Evolutionary conservation across 2,888 invertebrate genomes (phyloP).

Genomic region (Bimastos eiseni): DNA sequence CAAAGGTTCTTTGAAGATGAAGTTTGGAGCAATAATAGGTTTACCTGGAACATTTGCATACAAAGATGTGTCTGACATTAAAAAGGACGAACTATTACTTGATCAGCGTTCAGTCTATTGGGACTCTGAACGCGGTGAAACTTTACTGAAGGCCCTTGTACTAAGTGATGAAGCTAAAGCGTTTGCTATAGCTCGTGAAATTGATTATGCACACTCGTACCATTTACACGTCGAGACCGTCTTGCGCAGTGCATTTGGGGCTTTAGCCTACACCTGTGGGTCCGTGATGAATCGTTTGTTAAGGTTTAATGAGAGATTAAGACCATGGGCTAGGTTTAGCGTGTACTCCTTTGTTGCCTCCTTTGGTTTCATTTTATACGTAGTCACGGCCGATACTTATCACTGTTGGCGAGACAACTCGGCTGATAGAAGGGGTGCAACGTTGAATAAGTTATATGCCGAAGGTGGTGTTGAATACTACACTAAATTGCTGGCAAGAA

Average conservation of each 20-base stretch:
- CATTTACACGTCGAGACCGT: constrained; percentile 68
- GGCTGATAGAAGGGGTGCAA: constrained; percentile 67
- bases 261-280: constrained; percentile 63
- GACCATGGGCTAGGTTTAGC: constrained; percentile 63
- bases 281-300: constrained; percentile 66
- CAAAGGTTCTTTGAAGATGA: constrained; percentile 68
- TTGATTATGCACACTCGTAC: constrained; percentile 70
- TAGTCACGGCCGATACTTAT: constrained; percentile 71
- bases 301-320: constrained; percentile 66
- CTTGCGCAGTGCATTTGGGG: constrained; percentile 59
- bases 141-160: constrained; percentile 72
- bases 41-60: constrained; percentile 76
- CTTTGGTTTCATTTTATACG: constrained; percentile 70
- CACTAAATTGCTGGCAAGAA: constrained; percentile 73
- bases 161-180: constrained; percentile 78
- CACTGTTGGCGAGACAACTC: constrained; percentile 70
- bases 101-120: constrained; percentile 69
- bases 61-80: constrained; percentile 66
- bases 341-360: constrained; percentile 68
- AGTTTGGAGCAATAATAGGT: constrained; percentile 73
- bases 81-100: constrained; percentile 66
- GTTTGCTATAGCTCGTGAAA: constrained; percentile 78
- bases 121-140: constrained; percentile 69
- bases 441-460: constrained; percentile 69
- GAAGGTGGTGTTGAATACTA: constrained; percentile 79